Conservation (phyloP, 1,140 invertebrate species). For the Laupala kohalensis region DNA sequence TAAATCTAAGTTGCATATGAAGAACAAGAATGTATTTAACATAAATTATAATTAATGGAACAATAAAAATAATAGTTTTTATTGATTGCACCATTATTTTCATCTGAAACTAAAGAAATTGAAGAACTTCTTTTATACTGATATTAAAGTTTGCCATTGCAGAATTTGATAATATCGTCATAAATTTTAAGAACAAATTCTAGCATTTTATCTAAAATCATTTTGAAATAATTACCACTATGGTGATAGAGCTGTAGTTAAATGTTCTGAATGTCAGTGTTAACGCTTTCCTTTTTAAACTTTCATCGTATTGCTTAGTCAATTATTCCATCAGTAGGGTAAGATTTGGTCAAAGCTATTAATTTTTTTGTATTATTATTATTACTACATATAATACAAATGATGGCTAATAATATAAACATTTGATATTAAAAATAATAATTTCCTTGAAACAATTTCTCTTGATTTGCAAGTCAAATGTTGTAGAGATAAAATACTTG, state of each 20-base stretch:
- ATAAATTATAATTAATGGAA: no score
- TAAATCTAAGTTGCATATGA: no score
- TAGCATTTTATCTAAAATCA: no score
- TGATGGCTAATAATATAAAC: neutral
- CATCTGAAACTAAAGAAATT: no score
- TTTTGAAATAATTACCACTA: neutral
- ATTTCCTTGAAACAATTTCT: neutral
- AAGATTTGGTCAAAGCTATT: neutral
- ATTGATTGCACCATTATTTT: no score
- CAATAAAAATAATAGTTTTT: neutral
- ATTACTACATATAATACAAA: no score
- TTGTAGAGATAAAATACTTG: neutral
- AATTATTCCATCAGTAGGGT: neutral
- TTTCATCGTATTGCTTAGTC: neutral
- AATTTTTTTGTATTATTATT: neutral
- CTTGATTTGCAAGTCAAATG: neutral
- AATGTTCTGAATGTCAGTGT: neutral
- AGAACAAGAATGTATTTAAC: no score
- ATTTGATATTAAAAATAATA: no score
- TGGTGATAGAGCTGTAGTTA: neutral
- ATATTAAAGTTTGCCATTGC: no score
- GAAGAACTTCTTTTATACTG: no score
- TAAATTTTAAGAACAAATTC: neutral
- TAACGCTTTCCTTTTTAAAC: neutral
- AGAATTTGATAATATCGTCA: neutral